A percentile compares a stretch with the other conserved stretches of the same genome.
phyloP scores from a whole-genome alignment of 2,888 invertebrate genomes.

The Acanthosoma haemorrhoidale region DNA sequence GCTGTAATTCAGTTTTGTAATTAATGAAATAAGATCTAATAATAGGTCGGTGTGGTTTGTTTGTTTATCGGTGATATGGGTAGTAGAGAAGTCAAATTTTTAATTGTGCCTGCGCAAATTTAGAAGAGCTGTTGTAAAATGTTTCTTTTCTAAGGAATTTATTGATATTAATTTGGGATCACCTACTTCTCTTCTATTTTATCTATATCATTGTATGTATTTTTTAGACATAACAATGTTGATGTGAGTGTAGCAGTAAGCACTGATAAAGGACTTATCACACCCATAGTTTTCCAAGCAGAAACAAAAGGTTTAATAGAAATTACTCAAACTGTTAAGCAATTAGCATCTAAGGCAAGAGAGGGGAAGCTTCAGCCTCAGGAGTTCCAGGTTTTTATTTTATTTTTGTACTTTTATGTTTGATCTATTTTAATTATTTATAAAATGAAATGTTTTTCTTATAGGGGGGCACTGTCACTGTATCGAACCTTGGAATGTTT shows the following conservation, averaged over 20 bases:
- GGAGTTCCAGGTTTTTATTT: slow-evolving; percentile 67
- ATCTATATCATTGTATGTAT: too few relatives aligned
- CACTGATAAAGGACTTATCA: slow-evolving; percentile 89
- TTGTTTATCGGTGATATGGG: too few relatives aligned
- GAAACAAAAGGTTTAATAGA: slow-evolving; percentile 82
- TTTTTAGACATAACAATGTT: slow-evolving; percentile 82
- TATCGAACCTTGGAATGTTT: slow-evolving; percentile 95
- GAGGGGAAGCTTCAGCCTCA: slow-evolving; percentile 85
- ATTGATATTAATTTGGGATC: too few relatives aligned
- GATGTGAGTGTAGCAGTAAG: slow-evolving; percentile 97
- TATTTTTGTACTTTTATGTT: not conserved
- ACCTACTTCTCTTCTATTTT: too few relatives aligned
- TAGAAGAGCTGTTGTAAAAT: too few relatives aligned
- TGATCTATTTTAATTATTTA: not conserved
- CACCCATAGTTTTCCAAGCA: slow-evolving; percentile 90
- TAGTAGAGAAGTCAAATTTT: too few relatives aligned
- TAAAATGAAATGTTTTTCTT: slow-evolving; percentile 29
- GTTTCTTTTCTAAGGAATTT: too few relatives aligned
- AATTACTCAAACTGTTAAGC: slow-evolving; percentile 73
- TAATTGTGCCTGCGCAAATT: too few relatives aligned
- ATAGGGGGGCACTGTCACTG: slow-evolving; percentile 85
- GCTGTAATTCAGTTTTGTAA: too few relatives aligned
- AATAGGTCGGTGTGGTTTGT: too few relatives aligned
- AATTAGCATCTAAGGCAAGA: slow-evolving; percentile 77
- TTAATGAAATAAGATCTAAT: too few relatives aligned